Evolutionary conservation across 1,140 invertebrate genomes (phyloP).

Genomic region (Coenobita brevimanus): DNA sequence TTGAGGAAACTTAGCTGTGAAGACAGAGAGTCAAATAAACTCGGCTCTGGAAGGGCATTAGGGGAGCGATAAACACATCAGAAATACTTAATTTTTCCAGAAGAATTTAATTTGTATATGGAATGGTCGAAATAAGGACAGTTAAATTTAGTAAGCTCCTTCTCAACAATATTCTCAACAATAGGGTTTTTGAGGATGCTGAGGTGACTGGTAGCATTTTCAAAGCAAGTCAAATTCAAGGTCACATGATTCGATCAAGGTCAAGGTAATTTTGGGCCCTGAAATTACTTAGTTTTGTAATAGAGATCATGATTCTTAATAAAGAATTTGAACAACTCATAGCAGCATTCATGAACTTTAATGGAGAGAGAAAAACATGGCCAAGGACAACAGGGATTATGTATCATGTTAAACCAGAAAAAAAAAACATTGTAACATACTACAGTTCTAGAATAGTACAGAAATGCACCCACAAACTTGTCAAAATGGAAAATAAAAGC

Average conservation of each 20-base stretch:
- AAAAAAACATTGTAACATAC: slow-evolving; percentile 1
- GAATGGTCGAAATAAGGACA: too few relatives aligned
- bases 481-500: slow-evolving; percentile 23
- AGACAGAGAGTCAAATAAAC: too few relatives aligned
- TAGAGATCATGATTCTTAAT: not conserved
- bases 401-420: not conserved
- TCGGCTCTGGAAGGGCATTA: too few relatives aligned
- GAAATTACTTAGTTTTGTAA: not conserved
- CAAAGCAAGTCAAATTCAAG: too few relatives aligned
- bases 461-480: not conserved
- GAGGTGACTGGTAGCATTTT: too few relatives aligned
- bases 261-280: too few relatives aligned
- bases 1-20: too few relatives aligned
- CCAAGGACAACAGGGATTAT: not conserved
- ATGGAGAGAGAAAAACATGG: slow-evolving; percentile 13
- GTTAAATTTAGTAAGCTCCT: too few relatives aligned
- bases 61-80: too few relatives aligned
- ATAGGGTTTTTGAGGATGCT: not conserved
- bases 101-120: too few relatives aligned
- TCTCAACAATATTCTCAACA: not conserved
- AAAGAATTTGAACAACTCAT: not conserved
- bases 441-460: not conserved
- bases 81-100: too few relatives aligned
- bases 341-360: not conserved
- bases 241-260: too few relatives aligned